These are phyloP conservation scores for Agapetus fuscipes DNA, from an alignment of 2,888 invertebrate genomes.

Conservation along the genomic window DNA sequence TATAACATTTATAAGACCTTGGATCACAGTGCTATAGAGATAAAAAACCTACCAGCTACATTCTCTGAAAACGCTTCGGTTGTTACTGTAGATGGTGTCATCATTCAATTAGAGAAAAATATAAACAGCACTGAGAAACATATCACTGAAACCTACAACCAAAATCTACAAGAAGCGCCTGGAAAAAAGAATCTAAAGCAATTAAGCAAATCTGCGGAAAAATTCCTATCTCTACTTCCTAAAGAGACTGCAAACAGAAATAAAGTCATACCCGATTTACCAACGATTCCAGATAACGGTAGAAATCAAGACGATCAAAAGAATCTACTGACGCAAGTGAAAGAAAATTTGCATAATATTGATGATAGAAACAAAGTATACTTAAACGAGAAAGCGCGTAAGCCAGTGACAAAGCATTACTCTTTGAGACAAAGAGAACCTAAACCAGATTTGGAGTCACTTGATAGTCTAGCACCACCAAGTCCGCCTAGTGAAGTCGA, in stretches of 20 bases:
- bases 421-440: slow-evolving; percentile 42
- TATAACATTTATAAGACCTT: too few species aligned
- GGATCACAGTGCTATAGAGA: background rate
- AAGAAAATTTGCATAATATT: slow-evolving; percentile 1
- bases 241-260: slow-evolving; percentile 23
- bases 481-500: slow-evolving; percentile 7
- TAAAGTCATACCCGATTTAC: slow-evolving; percentile 21
- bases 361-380: background rate
- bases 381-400: slow-evolving; percentile 9
- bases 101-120: slow-evolving; percentile 11
- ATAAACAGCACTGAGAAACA: slow-evolving; percentile 1
- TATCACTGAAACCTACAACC: slow-evolving; percentile 1
- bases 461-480: slow-evolving; percentile 13
- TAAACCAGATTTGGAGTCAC: slow-evolving; percentile 19
- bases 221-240: background rate
- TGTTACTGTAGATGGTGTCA: slow-evolving; percentile 6
- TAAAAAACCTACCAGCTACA: background rate
- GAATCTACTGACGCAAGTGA: slow-evolving; percentile 5
- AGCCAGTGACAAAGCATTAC: slow-evolving; percentile 38
- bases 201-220: too few species aligned
- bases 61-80: slow-evolving; percentile 3
- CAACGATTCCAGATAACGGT: slow-evolving; percentile 12
- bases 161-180: too few species aligned
- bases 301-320: slow-evolving; percentile 12
- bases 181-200: too few species aligned